These are phyloP conservation scores for Pseudorhombus dupliciocellatus DNA, from an alignment of 2,113 vertebrate species.

Conservation along the genomic window DNA sequence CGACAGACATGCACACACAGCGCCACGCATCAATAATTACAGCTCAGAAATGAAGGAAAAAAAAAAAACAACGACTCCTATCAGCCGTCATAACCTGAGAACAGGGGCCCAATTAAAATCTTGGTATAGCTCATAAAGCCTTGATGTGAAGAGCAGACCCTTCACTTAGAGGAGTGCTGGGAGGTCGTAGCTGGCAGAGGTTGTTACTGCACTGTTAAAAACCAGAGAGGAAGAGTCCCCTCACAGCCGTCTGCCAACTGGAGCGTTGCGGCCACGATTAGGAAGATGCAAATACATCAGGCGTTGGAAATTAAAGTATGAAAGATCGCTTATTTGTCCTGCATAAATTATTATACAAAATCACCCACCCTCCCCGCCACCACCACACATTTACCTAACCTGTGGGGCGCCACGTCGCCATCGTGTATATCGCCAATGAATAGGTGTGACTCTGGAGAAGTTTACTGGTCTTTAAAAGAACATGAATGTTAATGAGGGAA, in stretches of 20 bases:
- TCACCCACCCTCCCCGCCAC: slow-evolving; percentile 12
- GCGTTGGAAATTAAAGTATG: slow-evolving; percentile 40
- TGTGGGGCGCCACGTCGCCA: slow-evolving; percentile 42
- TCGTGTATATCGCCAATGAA: slow-evolving; percentile 40
- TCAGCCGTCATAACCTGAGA: slow-evolving; percentile 55
- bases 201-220: slow-evolving; percentile 46
- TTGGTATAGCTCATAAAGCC: slow-evolving; percentile 34
- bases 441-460: slow-evolving; percentile 49
- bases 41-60: background rate
- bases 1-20: slow-evolving; percentile 1
- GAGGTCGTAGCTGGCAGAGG: slow-evolving; percentile 42
- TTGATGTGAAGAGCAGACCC: slow-evolving; percentile 44
- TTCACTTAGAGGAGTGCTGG: slow-evolving; percentile 43
- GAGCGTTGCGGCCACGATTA: slow-evolving; percentile 59
- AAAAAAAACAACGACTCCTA: slow-evolving; percentile 13
- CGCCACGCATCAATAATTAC: slow-evolving; percentile 27
- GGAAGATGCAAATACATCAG: slow-evolving; percentile 48
- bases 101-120: slow-evolving; percentile 46
- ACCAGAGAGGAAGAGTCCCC: slow-evolving; percentile 19
- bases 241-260: slow-evolving; percentile 33
- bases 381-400: slow-evolving; percentile 60
- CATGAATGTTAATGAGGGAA: slow-evolving; percentile 61
- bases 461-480: slow-evolving; percentile 55
- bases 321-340: slow-evolving; percentile 40
- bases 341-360: slow-evolving; percentile 55